phyloP scores from a whole-genome alignment of 2,797 vertebrate species.

The Sorex maritimensis region DNA sequence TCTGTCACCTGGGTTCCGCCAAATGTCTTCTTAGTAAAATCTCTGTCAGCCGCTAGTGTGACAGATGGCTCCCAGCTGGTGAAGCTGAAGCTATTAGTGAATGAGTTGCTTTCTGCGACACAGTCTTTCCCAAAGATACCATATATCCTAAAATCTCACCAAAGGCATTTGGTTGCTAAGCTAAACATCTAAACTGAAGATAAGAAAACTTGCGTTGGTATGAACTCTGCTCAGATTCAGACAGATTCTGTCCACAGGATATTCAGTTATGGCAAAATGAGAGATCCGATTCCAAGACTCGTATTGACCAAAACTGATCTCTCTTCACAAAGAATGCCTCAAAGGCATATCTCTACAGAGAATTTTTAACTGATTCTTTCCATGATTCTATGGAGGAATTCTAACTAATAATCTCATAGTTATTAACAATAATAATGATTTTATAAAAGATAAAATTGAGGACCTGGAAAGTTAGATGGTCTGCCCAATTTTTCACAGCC shows the following conservation, averaged over 20 bases:
- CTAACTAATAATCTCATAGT: background rate
- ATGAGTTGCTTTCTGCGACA: conserved; percentile 66
- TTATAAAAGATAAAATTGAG: background rate
- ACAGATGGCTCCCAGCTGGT: conserved; percentile 81
- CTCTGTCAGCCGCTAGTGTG: conserved; percentile 25
- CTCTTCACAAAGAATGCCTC: background rate
- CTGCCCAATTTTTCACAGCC: background rate
- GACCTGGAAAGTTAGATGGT: background rate
- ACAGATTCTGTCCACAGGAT: background rate
- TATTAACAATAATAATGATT: too few species aligned
- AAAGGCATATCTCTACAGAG: background rate
- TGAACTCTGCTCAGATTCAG: background rate
- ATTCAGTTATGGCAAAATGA: background rate
- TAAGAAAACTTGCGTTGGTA: background rate
- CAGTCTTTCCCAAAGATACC: conserved; percentile 58
- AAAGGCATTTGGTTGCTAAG: conserved; percentile 50
- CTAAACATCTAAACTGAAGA: background rate
- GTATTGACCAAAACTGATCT: background rate
- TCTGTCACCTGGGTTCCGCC: background rate
- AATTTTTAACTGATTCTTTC: conserved; percentile 20
- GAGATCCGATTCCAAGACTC: background rate
- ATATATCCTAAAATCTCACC: conserved; percentile 56
- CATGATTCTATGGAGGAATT: background rate
- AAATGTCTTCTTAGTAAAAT: conserved; percentile 48
- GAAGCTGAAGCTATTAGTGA: conserved; percentile 55